A percentile compares a stretch with the other conserved stretches of the same genome.
phyloP scores from a whole-genome alignment of 2,888 invertebrate species.

The Hyposoter didymator region DNA sequence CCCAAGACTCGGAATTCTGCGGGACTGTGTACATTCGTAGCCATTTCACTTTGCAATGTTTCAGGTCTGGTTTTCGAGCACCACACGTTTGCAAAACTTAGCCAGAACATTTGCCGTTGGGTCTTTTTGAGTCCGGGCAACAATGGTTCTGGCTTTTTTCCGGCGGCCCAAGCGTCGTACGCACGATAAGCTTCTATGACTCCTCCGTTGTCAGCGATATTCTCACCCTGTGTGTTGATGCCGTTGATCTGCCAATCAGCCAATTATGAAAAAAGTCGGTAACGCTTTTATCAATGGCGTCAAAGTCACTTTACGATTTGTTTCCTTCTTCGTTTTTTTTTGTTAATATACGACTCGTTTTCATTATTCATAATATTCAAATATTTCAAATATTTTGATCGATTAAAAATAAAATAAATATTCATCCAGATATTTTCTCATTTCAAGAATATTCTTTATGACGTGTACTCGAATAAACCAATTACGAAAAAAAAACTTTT shows the following conservation, averaged over 20 bases:
- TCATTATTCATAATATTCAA: no score
- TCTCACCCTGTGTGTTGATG: slow-evolving; percentile 96
- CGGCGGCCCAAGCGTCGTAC: slow-evolving; percentile 90
- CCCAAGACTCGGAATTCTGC: slow-evolving; percentile 87
- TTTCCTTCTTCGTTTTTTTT: no score
- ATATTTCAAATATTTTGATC: no score
- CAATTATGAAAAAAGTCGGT: background rate
- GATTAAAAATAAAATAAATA: no score
- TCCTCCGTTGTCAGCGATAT: slow-evolving; percentile 98
- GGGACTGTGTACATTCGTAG: slow-evolving; percentile 92
- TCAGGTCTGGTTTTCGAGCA: slow-evolving; percentile 87
- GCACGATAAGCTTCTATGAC: slow-evolving; percentile 95
- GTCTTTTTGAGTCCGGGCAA: slow-evolving; percentile 91
- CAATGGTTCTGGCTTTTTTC: slow-evolving; percentile 88
- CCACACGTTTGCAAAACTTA: slow-evolving; percentile 88
- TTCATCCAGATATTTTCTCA: no score
- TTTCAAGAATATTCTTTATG: no score
- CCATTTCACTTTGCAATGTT: slow-evolving; percentile 91
- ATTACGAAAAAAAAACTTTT: no score
- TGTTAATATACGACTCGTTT: no score
- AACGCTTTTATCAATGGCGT: no score
- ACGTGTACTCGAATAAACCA: no score
- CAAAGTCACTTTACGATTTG: no score
- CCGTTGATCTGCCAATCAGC: slow-evolving; percentile 90
- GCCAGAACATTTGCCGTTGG: slow-evolving; percentile 89